A percentile compares a stretch with the other conserved stretches of the same genome.
These are phyloP conservation scores for Magallana nippona DNA, from an alignment of 2,888 invertebrate species.

Conservation along the genomic window DNA sequence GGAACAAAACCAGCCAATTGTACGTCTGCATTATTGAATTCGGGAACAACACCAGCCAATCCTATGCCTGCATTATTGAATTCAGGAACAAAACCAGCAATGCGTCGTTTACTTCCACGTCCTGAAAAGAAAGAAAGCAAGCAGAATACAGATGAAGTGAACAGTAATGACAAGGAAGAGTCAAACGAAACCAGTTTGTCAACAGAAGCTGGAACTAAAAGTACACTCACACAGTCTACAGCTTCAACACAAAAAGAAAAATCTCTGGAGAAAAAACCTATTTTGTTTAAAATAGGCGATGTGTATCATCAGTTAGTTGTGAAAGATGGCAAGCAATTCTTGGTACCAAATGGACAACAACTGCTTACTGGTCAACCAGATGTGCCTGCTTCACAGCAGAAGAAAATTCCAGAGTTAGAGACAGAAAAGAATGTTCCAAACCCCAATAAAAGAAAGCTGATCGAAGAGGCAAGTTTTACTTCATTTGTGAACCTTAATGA, in stretches of 20 bases:
- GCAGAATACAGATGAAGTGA: too few species aligned
- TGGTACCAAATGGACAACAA: background rate
- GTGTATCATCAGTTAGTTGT: background rate
- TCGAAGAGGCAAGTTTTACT: too few species aligned
- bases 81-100: background rate
- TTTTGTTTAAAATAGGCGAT: background rate
- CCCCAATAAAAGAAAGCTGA: background rate
- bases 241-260: background rate
- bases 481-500: too few species aligned
- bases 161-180: too few species aligned
- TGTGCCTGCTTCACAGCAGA: background rate
- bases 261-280: background rate
- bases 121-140: too few species aligned
- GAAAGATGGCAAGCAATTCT: background rate
- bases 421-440: background rate
- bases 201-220: too few species aligned
- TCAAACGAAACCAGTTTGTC: too few species aligned
- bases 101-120: too few species aligned
- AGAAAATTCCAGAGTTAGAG: background rate
- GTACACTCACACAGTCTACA: background rate
- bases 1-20: background rate
- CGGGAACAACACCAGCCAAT: background rate
- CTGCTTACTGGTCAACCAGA: background rate
- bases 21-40: background rate
- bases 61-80: too few species aligned